These are phyloP conservation scores for Chrysomallon squamiferum DNA, from an alignment of 1,140 invertebrate species.

Conservation along the genomic window DNA sequence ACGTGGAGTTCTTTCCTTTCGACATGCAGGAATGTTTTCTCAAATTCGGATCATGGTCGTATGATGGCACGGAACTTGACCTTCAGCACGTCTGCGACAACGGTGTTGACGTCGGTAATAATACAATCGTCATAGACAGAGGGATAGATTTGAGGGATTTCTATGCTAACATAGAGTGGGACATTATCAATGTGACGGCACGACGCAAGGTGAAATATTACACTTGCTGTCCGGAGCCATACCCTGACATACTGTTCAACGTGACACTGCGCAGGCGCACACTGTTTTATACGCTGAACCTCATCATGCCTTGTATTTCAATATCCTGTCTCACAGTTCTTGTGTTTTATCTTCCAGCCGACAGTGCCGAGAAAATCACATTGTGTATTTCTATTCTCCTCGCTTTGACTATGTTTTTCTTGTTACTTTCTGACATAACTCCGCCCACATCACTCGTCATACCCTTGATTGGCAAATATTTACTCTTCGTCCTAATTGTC, in stretches of 20 bases:
- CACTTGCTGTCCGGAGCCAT: constrained; percentile 91
- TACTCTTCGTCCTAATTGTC: constrained; percentile 64
- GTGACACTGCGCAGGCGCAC: constrained; percentile 86
- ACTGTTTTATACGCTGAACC: constrained; percentile 63
- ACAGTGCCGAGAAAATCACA: constrained; percentile 64
- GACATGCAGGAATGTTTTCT: constrained; percentile 93
- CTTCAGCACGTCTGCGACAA: constrained; percentile 70
- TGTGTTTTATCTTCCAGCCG: constrained; percentile 63
- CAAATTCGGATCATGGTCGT: constrained; percentile 98
- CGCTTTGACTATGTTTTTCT: constrained; percentile 63
- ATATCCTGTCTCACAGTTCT: constrained; percentile 66
- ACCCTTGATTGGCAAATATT: constrained; percentile 62
- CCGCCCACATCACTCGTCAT: constrained; percentile 62
- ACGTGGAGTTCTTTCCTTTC: constrained; percentile 96
- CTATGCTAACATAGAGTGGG: constrained; percentile 92
- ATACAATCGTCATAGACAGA: constrained; percentile 25
- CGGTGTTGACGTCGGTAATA: constrained; percentile 77
- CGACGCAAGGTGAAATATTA: constrained; percentile 70
- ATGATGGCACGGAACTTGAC: constrained; percentile 92
- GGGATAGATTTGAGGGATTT: constrained; percentile 59
- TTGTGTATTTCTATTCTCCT: constrained; percentile 63
- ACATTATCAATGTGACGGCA: constrained; percentile 92
- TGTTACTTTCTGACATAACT: constrained; percentile 62
- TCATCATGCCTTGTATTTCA: constrained; percentile 63
- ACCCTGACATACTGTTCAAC: constrained; percentile 97